Evolutionary conservation across 2,888 invertebrate species (phyloP).

Genomic region (Sphinx pinastri): DNA sequence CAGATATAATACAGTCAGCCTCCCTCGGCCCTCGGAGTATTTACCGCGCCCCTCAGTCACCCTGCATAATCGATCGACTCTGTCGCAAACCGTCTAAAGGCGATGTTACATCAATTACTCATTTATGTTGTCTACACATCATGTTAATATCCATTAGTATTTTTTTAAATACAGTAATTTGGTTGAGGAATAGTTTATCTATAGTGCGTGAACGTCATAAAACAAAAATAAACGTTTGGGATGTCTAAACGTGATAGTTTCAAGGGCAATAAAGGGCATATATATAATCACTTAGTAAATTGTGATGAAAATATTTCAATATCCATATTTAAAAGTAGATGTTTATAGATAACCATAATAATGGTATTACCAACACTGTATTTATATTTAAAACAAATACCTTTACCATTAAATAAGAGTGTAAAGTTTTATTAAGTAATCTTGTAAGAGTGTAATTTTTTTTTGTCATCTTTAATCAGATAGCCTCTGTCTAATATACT

Average conservation of each 20-base stretch:
- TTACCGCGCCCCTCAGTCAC: constrained; percentile 50
- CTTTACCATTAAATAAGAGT: background rate
- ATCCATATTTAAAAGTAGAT: background rate
- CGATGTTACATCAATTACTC: constrained; percentile 35
- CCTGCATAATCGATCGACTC: constrained; percentile 64
- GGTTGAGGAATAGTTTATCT: background rate
- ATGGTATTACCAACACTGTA: background rate
- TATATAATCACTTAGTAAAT: no score
- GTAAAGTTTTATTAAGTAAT: background rate
- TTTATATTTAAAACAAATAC: background rate
- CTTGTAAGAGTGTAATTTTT: no score
- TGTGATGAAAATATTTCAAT: no score
- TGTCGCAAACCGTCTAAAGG: constrained; percentile 46
- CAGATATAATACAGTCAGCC: constrained; percentile 47
- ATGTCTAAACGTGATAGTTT: background rate
- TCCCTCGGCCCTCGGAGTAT: constrained; percentile 43
- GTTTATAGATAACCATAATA: background rate
- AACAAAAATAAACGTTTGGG: background rate
- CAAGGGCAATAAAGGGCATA: no score
- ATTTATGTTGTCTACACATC: background rate
- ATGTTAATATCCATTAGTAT: background rate
- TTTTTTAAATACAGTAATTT: background rate
- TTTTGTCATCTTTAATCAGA: background rate
- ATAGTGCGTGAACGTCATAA: background rate
- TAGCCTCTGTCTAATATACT: no score